phyloP scores from a whole-genome alignment of 2,888 invertebrate species.

The Pelosia muscerda region DNA sequence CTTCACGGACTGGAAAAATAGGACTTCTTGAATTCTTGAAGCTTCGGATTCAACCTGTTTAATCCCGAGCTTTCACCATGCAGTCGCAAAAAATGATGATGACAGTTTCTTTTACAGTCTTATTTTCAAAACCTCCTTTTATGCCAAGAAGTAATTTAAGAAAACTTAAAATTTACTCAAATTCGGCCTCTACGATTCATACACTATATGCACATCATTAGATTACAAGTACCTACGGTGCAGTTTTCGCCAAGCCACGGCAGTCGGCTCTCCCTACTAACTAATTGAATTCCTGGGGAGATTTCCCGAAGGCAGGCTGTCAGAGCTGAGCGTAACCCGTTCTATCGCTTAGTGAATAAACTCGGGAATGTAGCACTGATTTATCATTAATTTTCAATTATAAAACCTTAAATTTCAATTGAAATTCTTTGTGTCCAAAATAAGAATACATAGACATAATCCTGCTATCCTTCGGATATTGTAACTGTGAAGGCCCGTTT shows the following conservation, averaged over 20 bases:
- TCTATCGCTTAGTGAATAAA: conserved; percentile 5
- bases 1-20: too few relatives aligned
- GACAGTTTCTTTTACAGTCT: too few relatives aligned
- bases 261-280: conserved; percentile 10
- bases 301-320: conserved; percentile 50
- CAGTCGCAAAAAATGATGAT: too few relatives aligned
- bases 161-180: too few relatives aligned
- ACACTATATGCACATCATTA: neutral
- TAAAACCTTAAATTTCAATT: neutral
- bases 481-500: too few relatives aligned
- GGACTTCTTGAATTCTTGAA: too few relatives aligned
- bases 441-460: too few relatives aligned
- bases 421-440: neutral
- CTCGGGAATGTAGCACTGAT: conserved; percentile 10
- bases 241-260: conserved; percentile 32
- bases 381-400: conserved; percentile 9
- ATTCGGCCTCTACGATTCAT: neutral
- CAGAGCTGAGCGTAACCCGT: conserved; percentile 24
- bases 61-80: too few relatives aligned
- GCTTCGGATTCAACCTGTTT: too few relatives aligned
- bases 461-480: too few relatives aligned
- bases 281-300: conserved; percentile 57
- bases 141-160: too few relatives aligned
- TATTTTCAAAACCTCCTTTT: too few relatives aligned
- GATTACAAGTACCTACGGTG: conserved; percentile 28